A percentile compares a stretch with the other conserved stretches of the same genome.
Evolutionary conservation across 2,113 vertebrate species (phyloP).

Genomic region (Ictidomys tridecemlineatus): DNA sequence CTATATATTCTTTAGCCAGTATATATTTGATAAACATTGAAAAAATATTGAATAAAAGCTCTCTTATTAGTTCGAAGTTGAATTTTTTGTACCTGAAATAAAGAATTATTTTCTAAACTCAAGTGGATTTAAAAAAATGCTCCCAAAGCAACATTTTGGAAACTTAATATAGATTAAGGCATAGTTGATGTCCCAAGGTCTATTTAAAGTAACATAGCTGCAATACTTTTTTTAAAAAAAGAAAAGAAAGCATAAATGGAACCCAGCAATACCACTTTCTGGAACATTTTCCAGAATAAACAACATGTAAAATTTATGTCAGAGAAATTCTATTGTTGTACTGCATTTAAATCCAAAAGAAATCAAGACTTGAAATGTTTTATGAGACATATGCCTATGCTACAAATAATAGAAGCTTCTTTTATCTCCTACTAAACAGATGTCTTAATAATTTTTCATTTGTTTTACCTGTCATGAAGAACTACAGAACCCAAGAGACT

Average conservation of each 20-base stretch:
- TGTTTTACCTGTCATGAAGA: neutral
- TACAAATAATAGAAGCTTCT: neutral
- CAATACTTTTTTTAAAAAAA: neutral
- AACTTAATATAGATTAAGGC: neutral
- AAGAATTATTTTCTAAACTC: neutral
- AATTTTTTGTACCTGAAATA: neutral
- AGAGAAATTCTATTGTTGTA: neutral
- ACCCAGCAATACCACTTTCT: neutral
- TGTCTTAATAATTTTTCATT: neutral
- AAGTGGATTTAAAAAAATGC: neutral
- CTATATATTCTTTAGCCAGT: neutral
- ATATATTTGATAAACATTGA: neutral
- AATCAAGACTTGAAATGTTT: neutral
- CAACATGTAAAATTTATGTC: neutral
- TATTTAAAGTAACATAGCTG: neutral
- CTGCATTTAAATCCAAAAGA: neutral
- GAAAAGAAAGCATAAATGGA: neutral
- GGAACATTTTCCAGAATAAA: neutral
- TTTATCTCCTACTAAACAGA: neutral
- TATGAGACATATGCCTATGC: too few species aligned
- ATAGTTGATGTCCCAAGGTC: neutral
- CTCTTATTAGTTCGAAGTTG: neutral
- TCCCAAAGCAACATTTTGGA: neutral
- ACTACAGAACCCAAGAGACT: neutral
- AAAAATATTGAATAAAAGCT: neutral